phyloP scores from a whole-genome alignment of 2,797 vertebrate species.

The Nyctibius grandis region DNA sequence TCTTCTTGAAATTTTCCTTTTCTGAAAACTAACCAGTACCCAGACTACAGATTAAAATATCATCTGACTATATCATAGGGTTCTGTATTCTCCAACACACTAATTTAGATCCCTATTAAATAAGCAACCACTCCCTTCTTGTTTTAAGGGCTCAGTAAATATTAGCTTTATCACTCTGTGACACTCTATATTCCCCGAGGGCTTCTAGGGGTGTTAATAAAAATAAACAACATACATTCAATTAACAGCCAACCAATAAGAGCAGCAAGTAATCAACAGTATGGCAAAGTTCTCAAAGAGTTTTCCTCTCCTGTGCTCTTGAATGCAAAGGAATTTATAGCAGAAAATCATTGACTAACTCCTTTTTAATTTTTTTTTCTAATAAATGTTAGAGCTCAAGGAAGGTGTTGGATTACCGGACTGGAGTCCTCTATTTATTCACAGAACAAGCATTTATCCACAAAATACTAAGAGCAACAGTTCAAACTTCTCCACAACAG shows the following conservation, averaged over 20 bases:
- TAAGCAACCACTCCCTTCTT: neutral
- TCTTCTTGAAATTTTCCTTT: neutral
- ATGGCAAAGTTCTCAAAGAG: conserved; percentile 12
- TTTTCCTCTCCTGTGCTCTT: neutral
- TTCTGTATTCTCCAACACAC: neutral
- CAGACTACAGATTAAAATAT: neutral
- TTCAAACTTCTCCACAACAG: neutral
- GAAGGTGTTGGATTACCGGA: neutral
- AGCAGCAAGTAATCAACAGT: conserved; percentile 16
- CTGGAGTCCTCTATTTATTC: neutral
- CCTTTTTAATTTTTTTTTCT: neutral
- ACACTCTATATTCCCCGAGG: conserved; percentile 27
- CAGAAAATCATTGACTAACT: conserved; percentile 23
- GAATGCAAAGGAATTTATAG: conserved; percentile 32
- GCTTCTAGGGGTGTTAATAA: conserved; percentile 22
- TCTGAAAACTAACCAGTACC: neutral
- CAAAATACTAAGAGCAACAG: conserved; percentile 3
- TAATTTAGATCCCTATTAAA: conserved; percentile 5
- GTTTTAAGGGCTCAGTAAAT: conserved; percentile 48
- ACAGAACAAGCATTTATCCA: conserved; percentile 31
- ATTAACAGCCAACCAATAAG: conserved; percentile 6
- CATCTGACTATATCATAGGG: neutral
- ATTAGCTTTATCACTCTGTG: conserved; percentile 16
- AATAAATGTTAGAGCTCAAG: neutral
- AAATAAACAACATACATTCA: conserved; percentile 26